These are phyloP conservation scores for Amphipoea lucens DNA, from an alignment of 2,888 invertebrate species.

Conservation along the genomic window DNA sequence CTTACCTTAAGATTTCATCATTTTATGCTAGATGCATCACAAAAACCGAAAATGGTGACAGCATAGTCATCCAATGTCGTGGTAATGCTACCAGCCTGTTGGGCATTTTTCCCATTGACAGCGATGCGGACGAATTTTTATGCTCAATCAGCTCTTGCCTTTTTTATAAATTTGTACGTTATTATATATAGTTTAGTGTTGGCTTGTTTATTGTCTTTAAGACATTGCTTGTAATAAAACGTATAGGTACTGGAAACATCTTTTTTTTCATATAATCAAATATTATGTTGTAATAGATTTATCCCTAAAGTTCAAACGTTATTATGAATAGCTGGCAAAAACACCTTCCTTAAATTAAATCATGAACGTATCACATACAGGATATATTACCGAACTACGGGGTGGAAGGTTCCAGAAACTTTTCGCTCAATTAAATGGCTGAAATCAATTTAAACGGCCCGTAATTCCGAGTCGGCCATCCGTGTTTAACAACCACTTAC, in stretches of 20 bases:
- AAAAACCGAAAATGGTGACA: neutral
- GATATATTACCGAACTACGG: constrained; percentile 44
- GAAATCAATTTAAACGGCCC: constrained; percentile 65
- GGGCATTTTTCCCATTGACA: too few species aligned
- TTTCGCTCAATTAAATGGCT: constrained; percentile 65
- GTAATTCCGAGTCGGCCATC: constrained; percentile 61
- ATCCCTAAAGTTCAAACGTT: neutral
- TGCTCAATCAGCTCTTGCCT: neutral
- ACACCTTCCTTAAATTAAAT: neutral
- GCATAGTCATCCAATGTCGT: neutral
- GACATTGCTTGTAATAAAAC: neutral
- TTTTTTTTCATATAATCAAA: neutral
- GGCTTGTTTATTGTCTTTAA: neutral
- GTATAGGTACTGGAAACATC: neutral
- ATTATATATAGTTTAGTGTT: neutral
- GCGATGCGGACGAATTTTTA: neutral
- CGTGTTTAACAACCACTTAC: constrained; percentile 63
- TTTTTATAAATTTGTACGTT: neutral
- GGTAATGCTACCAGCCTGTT: too few species aligned
- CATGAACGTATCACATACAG: constrained; percentile 8
- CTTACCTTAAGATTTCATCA: neutral
- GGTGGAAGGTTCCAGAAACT: constrained; percentile 34
- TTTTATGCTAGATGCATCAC: neutral
- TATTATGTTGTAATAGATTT: neutral
- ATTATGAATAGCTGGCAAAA: neutral